Percentiles rank a stretch among this genome's conserved stretches.
Conservation (phyloP, 1,140 invertebrate species). For the Meloidogyne exigua region DNA sequence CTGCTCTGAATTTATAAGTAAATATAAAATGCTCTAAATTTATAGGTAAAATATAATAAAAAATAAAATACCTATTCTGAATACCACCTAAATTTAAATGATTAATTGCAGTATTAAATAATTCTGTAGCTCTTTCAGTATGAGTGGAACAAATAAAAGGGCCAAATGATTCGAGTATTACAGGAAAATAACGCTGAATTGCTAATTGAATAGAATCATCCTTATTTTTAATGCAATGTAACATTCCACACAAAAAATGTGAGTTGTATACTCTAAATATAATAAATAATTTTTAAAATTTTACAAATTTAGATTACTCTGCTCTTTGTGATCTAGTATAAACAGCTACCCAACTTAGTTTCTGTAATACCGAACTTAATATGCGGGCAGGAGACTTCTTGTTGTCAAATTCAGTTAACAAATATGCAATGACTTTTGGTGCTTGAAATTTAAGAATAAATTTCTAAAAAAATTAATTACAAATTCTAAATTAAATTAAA, state of each 20-base stretch:
- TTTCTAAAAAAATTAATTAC: constrained; percentile 26
- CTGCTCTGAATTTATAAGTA: constrained; percentile 15
- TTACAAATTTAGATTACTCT: constrained; percentile 6
- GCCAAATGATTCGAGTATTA: constrained; percentile 26
- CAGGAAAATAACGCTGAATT: constrained; percentile 27
- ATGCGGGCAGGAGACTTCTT: constrained; percentile 23
- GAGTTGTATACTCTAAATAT: constrained; percentile 26
- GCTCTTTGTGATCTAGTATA: constrained; percentile 26
- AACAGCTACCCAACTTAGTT: constrained; percentile 21
- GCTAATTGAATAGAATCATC: constrained; percentile 37
- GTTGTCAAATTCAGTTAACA: constrained; percentile 29
- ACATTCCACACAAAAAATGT: constrained; percentile 27
- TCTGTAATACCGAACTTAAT: constrained; percentile 32
- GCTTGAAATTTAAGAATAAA: constrained; percentile 39
- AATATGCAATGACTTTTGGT: constrained; percentile 25
- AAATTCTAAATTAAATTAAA: not conserved
- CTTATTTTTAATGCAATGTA: constrained; percentile 11
- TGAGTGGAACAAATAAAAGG: constrained; percentile 5
- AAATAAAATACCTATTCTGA: constrained; percentile 9
- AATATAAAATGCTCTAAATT: constrained; percentile 18
- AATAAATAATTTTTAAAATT: constrained; percentile 8
- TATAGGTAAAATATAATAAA: not conserved
- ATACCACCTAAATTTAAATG: constrained; percentile 25
- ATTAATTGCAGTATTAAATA: constrained; percentile 24
- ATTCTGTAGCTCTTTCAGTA: constrained; percentile 31